These are phyloP conservation scores for Crenuchus spilurus DNA, from an alignment of 2,797 vertebrate species.

Conservation along the genomic window DNA sequence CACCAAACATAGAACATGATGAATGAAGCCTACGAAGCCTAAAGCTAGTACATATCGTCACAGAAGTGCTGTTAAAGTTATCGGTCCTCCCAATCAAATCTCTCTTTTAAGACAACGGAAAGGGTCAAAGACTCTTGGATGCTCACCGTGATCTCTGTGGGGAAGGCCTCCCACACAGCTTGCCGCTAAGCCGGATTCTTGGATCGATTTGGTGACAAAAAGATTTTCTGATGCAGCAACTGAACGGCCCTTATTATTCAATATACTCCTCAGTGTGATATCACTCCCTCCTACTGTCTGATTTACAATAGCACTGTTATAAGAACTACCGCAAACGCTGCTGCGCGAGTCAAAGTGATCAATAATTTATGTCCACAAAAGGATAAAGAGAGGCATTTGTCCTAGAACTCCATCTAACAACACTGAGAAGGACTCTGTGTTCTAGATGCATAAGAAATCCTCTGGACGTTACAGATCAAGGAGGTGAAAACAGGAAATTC, in stretches of 20 bases:
- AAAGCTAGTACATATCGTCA: constrained; percentile 66
- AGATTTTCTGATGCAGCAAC: constrained; percentile 3
- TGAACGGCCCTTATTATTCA: constrained; percentile 1
- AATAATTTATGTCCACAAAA: constrained; percentile 34
- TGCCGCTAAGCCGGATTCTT: constrained; percentile 51
- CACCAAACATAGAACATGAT: constrained; percentile 68
- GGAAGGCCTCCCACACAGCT: constrained; percentile 60
- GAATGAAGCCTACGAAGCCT: constrained; percentile 55
- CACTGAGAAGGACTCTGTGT: constrained; percentile 2
- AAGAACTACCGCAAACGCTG: constrained; percentile 16
- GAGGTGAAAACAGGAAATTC: not conserved
- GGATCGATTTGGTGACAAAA: constrained; percentile 11
- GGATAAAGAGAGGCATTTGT: constrained; percentile 23
- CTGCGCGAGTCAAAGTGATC: constrained; percentile 12
- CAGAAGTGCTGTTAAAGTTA: constrained; percentile 68
- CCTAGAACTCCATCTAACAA: constrained; percentile 43
- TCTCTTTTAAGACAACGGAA: constrained; percentile 67
- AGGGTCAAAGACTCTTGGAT: constrained; percentile 60
- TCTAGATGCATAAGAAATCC: constrained; percentile 11
- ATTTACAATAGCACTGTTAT: constrained; percentile 26
- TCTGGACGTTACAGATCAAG: not conserved
- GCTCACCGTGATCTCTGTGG: constrained; percentile 25
- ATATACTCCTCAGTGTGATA: constrained; percentile 9
- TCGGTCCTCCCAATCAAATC: constrained; percentile 63
- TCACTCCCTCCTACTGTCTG: constrained; percentile 1